These are phyloP conservation scores for Hemaris fuciformis DNA, from an alignment of 2,888 invertebrate genomes.

Conservation along the genomic window DNA sequence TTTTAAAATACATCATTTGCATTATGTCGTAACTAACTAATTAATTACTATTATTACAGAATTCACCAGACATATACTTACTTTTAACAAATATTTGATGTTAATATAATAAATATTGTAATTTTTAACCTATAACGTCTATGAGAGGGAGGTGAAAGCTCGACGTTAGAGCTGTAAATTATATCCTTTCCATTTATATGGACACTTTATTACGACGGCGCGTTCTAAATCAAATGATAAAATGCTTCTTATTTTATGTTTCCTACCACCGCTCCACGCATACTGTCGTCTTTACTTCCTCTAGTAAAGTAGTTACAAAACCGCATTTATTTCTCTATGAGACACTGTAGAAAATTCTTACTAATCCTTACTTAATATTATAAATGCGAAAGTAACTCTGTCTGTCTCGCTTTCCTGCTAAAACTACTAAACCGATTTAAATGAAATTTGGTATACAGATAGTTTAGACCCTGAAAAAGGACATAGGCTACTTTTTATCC, in stretches of 20 bases:
- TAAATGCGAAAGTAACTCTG: no score
- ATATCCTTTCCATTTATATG: constrained; percentile 77
- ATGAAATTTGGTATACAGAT: no score
- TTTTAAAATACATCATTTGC: no score
- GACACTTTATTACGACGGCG: constrained; percentile 78
- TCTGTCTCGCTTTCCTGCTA: no score
- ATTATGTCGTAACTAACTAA: no score
- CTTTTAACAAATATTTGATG: not conserved
- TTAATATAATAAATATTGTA: constrained; percentile 33
- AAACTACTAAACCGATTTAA: no score
- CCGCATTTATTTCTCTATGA: not conserved
- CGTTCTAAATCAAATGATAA: constrained; percentile 81
- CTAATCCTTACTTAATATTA: no score
- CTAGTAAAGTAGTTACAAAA: not conserved
- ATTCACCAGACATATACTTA: not conserved
- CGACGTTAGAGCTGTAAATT: constrained; percentile 70
- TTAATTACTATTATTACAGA: no score
- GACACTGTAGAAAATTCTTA: not conserved
- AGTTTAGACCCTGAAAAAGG: no score
- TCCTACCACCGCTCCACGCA: constrained; percentile 65
- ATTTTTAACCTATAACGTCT: constrained; percentile 52
- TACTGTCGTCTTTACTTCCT: constrained; percentile 50
- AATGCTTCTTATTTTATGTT: constrained; percentile 78
- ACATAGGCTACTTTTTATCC: no score
- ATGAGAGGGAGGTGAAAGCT: constrained; percentile 62